Percentiles rank a stretch among this genome's conserved stretches.
Conservation (phyloP, 2,888 invertebrate genomes). For the Dexiosoma caninum region DNA sequence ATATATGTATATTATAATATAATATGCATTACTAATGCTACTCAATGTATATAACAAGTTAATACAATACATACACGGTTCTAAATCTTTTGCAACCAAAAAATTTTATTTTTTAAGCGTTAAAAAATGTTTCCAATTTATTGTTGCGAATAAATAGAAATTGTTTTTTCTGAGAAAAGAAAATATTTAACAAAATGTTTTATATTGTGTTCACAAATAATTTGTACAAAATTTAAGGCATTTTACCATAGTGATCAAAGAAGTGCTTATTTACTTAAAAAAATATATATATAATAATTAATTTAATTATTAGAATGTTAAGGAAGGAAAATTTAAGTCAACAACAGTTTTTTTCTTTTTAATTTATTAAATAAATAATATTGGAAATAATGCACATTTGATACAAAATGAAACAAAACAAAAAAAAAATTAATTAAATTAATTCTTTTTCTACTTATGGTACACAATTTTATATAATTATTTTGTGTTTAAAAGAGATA, state of each 20-base stretch:
- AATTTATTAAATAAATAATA: background rate
- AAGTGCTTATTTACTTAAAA: background rate
- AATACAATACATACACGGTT: conserved; percentile 37
- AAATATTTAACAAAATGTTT: background rate
- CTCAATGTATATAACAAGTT: conserved; percentile 43
- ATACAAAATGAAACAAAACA: background rate
- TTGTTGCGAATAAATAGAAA: background rate
- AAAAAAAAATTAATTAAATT: conserved; percentile 1
- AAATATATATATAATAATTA: background rate
- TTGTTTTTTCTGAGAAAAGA: background rate
- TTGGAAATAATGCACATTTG: conserved; percentile 51
- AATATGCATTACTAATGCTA: too few relatives aligned
- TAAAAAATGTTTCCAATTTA: background rate
- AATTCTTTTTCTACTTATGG: conserved; percentile 28
- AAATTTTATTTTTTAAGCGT: conserved; percentile 12
- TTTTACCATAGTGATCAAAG: conserved; percentile 28
- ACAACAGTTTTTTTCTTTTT: conserved; percentile 25
- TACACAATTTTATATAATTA: conserved; percentile 35
- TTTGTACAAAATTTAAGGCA: conserved; percentile 61
- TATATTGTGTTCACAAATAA: background rate
- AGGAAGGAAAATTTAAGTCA: conserved; percentile 17
- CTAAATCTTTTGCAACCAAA: conserved; percentile 22
- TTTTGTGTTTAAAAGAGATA: background rate
- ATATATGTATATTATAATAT: too few relatives aligned
- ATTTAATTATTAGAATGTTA: background rate